phyloP scores from a whole-genome alignment of 2,888 invertebrate species.

The Idaea aversata region DNA sequence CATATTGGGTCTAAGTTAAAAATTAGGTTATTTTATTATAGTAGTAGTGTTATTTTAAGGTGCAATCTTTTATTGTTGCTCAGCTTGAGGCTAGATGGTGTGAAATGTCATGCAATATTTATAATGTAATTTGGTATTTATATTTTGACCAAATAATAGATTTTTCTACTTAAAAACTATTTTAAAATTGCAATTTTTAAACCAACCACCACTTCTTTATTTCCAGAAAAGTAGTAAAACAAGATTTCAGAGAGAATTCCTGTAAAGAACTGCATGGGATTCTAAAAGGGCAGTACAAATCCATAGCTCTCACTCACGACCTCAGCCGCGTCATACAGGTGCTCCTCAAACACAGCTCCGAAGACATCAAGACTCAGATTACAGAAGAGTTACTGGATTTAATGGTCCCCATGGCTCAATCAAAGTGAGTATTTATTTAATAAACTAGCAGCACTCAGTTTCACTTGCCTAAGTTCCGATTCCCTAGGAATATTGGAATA shows the following conservation, averaged over 20 bases:
- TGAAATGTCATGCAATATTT: too few species aligned
- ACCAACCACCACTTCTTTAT: not conserved
- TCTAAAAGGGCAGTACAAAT: slow-evolving; percentile 82
- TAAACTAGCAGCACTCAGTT: too few species aligned
- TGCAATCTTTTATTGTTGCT: too few species aligned
- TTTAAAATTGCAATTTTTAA: not conserved
- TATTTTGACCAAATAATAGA: too few species aligned
- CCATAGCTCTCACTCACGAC: slow-evolving; percentile 91
- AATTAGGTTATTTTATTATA: too few species aligned
- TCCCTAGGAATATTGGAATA: too few species aligned
- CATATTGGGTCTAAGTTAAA: too few species aligned
- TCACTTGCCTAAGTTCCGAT: too few species aligned
- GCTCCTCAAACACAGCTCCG: slow-evolving; percentile 86
- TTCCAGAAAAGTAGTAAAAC: slow-evolving; percentile 75
- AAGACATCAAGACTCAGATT: slow-evolving; percentile 84
- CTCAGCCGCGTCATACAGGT: slow-evolving; percentile 94
- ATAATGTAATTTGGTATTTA: too few species aligned
- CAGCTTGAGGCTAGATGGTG: too few species aligned
- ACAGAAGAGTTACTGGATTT: slow-evolving; percentile 87
- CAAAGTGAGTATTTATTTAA: slow-evolving; percentile 65
- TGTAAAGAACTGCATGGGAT: slow-evolving; percentile 83
- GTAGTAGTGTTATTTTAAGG: too few species aligned
- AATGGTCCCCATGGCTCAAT: slow-evolving; percentile 84
- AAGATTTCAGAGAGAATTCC: slow-evolving; percentile 78
- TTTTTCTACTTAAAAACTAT: too few species aligned